Evolutionary conservation across 23 tunicate species (phyloP).

Genomic region (Pegea sp.): DNA sequence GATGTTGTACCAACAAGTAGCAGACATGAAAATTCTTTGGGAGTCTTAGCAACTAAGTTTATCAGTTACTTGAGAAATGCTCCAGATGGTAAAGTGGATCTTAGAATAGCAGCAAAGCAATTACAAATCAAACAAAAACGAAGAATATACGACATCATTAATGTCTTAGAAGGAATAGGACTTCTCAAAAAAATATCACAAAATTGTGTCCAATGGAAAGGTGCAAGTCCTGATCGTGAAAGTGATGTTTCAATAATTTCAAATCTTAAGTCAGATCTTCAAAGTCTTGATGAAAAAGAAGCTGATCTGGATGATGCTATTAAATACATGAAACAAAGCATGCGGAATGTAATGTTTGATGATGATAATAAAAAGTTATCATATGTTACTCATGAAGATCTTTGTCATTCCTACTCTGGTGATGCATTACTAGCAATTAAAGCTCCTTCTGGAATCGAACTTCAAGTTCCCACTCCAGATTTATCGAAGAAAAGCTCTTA

Average conservation of each 20-base stretch:
- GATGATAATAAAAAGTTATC: constrained; percentile 55
- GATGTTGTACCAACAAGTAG: too few species aligned
- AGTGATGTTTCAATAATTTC: too few species aligned
- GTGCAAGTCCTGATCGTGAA: constrained; percentile 61
- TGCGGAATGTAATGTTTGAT: constrained; percentile 76
- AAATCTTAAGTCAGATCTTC: constrained; percentile 41
- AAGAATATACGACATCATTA: constrained; percentile 84
- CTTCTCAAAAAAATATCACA: constrained; percentile 80
- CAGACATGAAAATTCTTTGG: constrained; percentile 81
- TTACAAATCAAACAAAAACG: constrained; percentile 79
- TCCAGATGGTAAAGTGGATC: constrained; percentile 64
- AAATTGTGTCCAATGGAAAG: constrained; percentile 94
- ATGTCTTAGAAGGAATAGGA: constrained; percentile 93
- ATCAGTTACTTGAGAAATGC: constrained; percentile 60
- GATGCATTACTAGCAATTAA: constrained; percentile 57
- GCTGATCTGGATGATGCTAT: constrained; percentile 45
- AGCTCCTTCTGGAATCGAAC: constrained; percentile 85
- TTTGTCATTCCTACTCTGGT: constrained; percentile 39
- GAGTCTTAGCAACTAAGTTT: constrained; percentile 64
- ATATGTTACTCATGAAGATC: constrained; percentile 82
- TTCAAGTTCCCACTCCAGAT: constrained; percentile 72
- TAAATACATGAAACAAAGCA: constrained; percentile 61
- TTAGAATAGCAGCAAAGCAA: constrained; percentile 80
- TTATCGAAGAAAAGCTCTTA: constrained; percentile 36
- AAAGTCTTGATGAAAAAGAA: constrained; percentile 32